Evolutionary conservation across 2,797 vertebrate species (phyloP), one percentile per base, ranked within the genome.

Genomic region (Masticophis lateralis): DNA sequence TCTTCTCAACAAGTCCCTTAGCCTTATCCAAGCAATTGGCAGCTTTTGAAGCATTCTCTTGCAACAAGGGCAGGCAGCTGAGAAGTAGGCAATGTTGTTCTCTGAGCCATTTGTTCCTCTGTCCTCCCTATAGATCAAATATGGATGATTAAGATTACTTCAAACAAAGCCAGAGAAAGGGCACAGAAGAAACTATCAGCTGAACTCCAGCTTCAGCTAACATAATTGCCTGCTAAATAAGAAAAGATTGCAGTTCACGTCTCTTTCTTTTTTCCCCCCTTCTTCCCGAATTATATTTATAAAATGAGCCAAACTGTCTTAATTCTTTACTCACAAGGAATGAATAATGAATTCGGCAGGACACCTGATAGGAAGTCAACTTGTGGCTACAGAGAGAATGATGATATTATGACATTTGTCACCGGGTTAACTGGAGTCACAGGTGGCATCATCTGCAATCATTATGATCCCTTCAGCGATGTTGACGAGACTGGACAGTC

Each of bases 21-120:
- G 95, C 92, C 96, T 88, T n/a, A 43, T 93, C 93, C 93, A 94
- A 96, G 95, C 93, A 94, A 93, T 55, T 94, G 88, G 87, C 92
- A 86, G 91, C 95, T 95, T 97, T 95, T 96, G 96, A 96, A 94
- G 95, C 94, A 90, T 91, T 86, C 87, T 93, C 94, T 96, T 92
- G 88, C 0, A 96, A 94, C 1, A 90, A 91, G 83, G 27, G 53
- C 1, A 4, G 94, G 92, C 92, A 96, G 91, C 94, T 92, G 57
- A 92, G 60, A 90, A 96, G 92, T 93, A 92, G 96, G 94, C 92
- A 91, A 89, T 91, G 95, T 94, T 69, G 91, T 63, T 16, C 1
- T 93, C 93, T 91, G 20, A 93, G 74, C 93, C 95, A 93, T 90
- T 96, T 79, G 0, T 61, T 96, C 94, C 69, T 88, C 92, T 92